Evolutionary conservation across 2,888 invertebrate species (phyloP), one percentile per base, ranked within the genome.

Genomic region (Drosophila birchii): DNA sequence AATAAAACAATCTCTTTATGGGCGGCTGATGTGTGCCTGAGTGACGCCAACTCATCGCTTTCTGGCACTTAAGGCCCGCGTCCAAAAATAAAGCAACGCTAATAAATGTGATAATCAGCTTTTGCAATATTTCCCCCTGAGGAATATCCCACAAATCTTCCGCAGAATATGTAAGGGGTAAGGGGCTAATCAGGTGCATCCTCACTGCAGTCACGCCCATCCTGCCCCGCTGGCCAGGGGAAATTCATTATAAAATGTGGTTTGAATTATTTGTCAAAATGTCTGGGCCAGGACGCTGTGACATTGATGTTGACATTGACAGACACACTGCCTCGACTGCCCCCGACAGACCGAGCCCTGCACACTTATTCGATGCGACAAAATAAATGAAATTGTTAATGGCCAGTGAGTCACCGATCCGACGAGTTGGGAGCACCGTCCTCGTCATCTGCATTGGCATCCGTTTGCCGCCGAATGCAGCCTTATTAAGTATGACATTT

Each of bases 321-420:
- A 63, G 64, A 72, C 79, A 77, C 68, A 71, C 69, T 43, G 62
- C 76, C 57, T 36, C 49, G 51, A 74, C 55, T 51, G 60, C 57
- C 32, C 54, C 61, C 32, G 47, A 18, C 63, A 67, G 69, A 8
- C 38, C 67, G 12, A 16, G 43, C 56, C 51, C 67, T 34, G 44
- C 55, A 12, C 64, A 41, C 55, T 68, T 34, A 58, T 68, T 51
- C 63, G 72, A 79, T 78, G 81, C 78, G 75, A 83, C 81, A 85
- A 79, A 86, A 80, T 78, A 89, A 89, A 89, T 89, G 81, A 78
- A 83, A 84, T 89, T 90, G 81, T 84, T 86, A 90, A 90, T 87
- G 82, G 80, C 77, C 78, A 80, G 60, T 67, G 63, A 47, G 55
- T 74, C 66, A 57, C 47, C 41, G 45, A 34, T 51, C 38, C 58